Evolutionary conservation across 2,888 invertebrate species (phyloP).

Genomic region (Drosophila borborema): DNA sequence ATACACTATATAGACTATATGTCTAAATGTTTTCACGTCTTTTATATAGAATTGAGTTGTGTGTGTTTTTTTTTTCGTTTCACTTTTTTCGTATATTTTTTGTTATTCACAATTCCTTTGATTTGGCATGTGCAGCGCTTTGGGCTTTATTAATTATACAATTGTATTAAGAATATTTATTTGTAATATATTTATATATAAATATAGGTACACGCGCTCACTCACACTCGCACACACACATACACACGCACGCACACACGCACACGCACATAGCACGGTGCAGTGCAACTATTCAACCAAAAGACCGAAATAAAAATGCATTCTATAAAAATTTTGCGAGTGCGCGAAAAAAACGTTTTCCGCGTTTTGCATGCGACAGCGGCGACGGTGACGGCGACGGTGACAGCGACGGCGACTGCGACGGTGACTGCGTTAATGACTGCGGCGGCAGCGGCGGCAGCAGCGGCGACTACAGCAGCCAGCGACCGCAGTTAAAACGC

Average conservation of each 20-base stretch:
- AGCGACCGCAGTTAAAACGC: conserved; percentile 44
- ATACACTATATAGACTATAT: neutral
- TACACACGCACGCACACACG: conserved; percentile 18
- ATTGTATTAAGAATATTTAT: conserved; percentile 54
- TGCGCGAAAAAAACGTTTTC: conserved; percentile 79
- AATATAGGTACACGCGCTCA: conserved; percentile 10
- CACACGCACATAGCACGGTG: conserved; percentile 58
- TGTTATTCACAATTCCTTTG: conserved; percentile 20
- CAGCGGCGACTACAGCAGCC: conserved; percentile 51
- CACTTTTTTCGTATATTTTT: neutral
- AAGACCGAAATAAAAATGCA: conserved; percentile 81
- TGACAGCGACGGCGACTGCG: conserved; percentile 32
- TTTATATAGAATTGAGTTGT: neutral
- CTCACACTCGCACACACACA: conserved; percentile 15
- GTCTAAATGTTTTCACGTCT: conserved; percentile 20
- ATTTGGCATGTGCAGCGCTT: conserved; percentile 29
- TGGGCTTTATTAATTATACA: conserved; percentile 28
- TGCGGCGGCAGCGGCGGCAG: conserved; percentile 30
- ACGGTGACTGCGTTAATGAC: neutral
- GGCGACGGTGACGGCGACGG: conserved; percentile 49
- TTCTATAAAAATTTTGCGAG: conserved; percentile 81
- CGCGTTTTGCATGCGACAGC: conserved; percentile 78
- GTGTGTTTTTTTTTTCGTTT: neutral
- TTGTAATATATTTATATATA: conserved; percentile 3
- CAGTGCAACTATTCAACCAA: conserved; percentile 81